Evolutionary conservation across 2,888 invertebrate species (phyloP), one percentile per base, ranked within the genome.

Genomic region (Macropis europaea): DNA sequence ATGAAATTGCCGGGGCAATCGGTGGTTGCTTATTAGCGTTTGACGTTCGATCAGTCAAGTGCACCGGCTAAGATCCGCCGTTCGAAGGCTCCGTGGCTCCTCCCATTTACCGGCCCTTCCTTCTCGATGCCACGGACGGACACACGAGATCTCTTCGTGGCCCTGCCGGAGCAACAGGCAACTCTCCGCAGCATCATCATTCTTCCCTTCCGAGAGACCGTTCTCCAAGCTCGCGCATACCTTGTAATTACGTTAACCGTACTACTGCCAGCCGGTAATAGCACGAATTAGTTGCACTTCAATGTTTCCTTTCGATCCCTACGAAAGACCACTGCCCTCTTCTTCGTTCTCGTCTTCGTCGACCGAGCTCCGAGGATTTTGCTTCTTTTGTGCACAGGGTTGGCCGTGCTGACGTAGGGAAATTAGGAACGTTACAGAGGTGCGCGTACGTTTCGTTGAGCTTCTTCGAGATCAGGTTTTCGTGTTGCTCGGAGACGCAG

Each of bases 31-130:
- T 89, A 89, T 88, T 89, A 88, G 86, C 84, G 85, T 89, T 89
- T 89, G 89, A 88, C 88, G 88, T 86, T 88, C 89, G 88, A 88
- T 88, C 84, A 88, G 87, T 88, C 88, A 88, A 88, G 83, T 82
- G 81, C 79, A 78, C 81, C 76, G 75, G 78, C 76, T 72, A 76
- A 77, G 78, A 84, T 79, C 79, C 76, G 78, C 79, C 78, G 80
- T 81, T 83, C 73, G 80, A 78, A 80, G 77, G 81, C 71, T 81
- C 74, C 74, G 72, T 76, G 69, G 82, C 83, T 82, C 86, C 86
- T 84, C 86, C 84, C 81, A 84, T 84, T 67, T 54, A 40, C 53
- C 32, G 48, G 59, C 45, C 28, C 60, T 47, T 61, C 53, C 48
- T 47, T 48, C 50, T 54, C 47, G 61, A n/a, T n/a, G 53, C 72